Evolutionary conservation across 2,888 invertebrate genomes (phyloP).

Genomic region (Alentia gelatinosa): DNA sequence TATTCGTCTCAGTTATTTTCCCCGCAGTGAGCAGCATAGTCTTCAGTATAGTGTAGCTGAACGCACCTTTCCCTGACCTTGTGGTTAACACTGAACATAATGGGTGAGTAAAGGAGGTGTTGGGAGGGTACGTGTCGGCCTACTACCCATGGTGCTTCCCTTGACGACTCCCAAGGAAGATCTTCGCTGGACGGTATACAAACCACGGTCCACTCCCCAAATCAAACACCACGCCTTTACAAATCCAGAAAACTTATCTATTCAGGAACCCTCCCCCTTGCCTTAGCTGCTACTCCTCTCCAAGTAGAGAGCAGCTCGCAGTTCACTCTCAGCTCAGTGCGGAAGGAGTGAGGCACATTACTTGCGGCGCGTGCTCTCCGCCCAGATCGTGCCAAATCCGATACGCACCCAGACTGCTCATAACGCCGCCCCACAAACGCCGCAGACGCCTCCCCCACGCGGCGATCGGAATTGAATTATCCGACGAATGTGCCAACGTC

Average conservation of each 20-base stretch:
- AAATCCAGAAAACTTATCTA: not conserved
- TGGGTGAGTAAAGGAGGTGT: too few relatives aligned
- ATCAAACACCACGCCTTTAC: not conserved
- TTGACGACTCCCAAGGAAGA: not conserved
- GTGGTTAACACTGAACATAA: too few relatives aligned
- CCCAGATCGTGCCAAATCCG: conserved; percentile 17
- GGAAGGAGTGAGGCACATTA: not conserved
- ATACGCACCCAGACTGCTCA: conserved; percentile 10
- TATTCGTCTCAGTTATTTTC: too few relatives aligned
- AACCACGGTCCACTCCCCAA: not conserved
- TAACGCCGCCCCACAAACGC: not conserved
- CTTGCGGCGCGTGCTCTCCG: not conserved
- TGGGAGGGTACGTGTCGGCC: too few relatives aligned
- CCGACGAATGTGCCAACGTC: not conserved
- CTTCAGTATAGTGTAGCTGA: too few relatives aligned
- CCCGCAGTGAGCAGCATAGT: too few relatives aligned
- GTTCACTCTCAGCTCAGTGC: not conserved
- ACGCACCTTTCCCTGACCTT: too few relatives aligned
- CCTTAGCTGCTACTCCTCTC: not conserved
- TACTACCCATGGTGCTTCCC: too few relatives aligned
- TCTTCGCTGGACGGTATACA: not conserved
- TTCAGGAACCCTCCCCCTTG: not conserved
- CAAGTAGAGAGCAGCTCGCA: not conserved
- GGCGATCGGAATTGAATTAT: conserved; percentile 13
- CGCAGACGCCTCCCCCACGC: not conserved